Evolutionary conservation across 2,113 vertebrate genomes (phyloP).

Genomic region (sheep (Ovis aries)): ARS-UI_Ramb_v3.0 NC_056055.1:181649001-181649500

Average conservation of each 20-base stretch:
- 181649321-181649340: not conserved
- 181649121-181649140: not conserved
- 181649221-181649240: not conserved
- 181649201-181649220: not conserved
- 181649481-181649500: not conserved
- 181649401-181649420: not conserved
- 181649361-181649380: not conserved
- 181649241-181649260: not conserved
- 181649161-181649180: not conserved
- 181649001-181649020: not conserved
- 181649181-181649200: not conserved
- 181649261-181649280: not conserved
- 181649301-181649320: not conserved
- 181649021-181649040: not conserved
- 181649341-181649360: not conserved
- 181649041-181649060: not conserved
- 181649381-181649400: not conserved
- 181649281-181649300: not conserved
- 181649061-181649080: not conserved
- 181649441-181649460: not conserved
- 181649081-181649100: not conserved
- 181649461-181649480: not conserved
- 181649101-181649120: not conserved
- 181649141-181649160: not conserved
- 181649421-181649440: not conserved